Base-by-base conservation (phyloP, 2,888 invertebrate species). In the Erynnis tages region DNA sequence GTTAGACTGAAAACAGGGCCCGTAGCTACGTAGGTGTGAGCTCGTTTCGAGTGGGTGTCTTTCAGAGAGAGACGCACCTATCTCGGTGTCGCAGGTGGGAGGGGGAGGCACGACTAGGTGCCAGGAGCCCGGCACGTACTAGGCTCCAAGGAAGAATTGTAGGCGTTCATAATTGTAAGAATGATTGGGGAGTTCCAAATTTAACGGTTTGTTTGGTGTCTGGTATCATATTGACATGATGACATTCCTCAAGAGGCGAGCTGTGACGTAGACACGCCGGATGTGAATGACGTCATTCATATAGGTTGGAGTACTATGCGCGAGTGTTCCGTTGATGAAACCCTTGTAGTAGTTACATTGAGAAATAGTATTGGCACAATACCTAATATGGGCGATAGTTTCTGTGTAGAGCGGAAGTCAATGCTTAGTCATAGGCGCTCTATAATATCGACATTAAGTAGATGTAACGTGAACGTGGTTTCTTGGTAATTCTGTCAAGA, bases 121-220 rank as follows among this genome's bases (percentile, higher is more conserved):
- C 65, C 65, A 66, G 72, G 77, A 66, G 66, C 66, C 65, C 66
- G 43, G 69, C 68, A 73, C 76, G 77, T 78, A 77, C 69, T 65
- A 59, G 58, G 58, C 70, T 69, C 67, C 70, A 73, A 79, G 80
- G 76, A 81, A 77, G 78, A 79, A 46, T 82, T 77, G 82, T 82
- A 81, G 82, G 84, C 84, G 82, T 78, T 67, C 62, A 76, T 76
- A 76, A 78, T 78, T 76, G 71, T 78, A 77, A 72, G 73, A 73
- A 69, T 76, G 75, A 82, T 79, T 77, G 76, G 73, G 79, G 73
- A 73, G 75, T 71, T 75, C 77, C 71, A 73, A 79, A 76, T 80
- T 81, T 76, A 76, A 79, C 53, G 54, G 54, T 48, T 54, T 53
- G 53, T 53, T 52, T 44, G 52, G 29, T 40, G 53, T 54, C 35